Conservation (phyloP, 2,797 vertebrate genomes). For the Acanthurus lineatus region DNA sequence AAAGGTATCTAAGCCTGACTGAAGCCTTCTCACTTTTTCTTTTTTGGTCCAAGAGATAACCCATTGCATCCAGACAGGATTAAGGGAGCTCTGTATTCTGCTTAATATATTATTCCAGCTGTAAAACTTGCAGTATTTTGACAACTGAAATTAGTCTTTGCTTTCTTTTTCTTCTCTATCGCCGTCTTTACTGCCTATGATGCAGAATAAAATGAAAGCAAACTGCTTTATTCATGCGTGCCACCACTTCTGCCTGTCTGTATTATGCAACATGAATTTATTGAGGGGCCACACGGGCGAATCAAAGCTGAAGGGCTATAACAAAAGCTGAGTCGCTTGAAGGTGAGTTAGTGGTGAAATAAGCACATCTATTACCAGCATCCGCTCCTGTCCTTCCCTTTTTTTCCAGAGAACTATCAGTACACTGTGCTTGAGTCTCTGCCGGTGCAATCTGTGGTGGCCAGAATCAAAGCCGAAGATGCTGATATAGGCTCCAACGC, state of each 20-base stretch:
- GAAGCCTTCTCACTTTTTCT: background rate
- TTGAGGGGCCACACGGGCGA: conserved; percentile 30
- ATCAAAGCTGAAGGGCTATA: conserved; percentile 59
- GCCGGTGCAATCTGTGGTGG: conserved; percentile 91
- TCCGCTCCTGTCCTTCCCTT: conserved; percentile 40
- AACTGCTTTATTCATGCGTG: conserved; percentile 41
- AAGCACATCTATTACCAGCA: conserved; percentile 57
- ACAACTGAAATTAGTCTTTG: conserved; percentile 30
- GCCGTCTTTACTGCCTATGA: background rate
- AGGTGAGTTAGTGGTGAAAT: conserved; percentile 50
- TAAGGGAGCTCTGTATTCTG: conserved; percentile 14
- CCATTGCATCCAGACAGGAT: conserved; percentile 14
- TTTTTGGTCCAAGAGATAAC: conserved; percentile 21
- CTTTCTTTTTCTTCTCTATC: conserved; percentile 2
- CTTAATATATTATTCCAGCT: conserved; percentile 17
- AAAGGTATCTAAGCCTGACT: conserved; percentile 39
- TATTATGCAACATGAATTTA: conserved; percentile 56
- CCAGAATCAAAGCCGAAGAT: conserved; percentile 93
- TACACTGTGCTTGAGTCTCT: conserved; percentile 93
- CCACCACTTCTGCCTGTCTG: conserved; percentile 34
- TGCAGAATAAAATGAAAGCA: conserved; percentile 21
- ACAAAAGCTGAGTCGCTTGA: conserved; percentile 40
- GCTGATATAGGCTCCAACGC: conserved; percentile 93
- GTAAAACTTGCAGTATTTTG: conserved; percentile 10
- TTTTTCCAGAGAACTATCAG: conserved; percentile 90